Conservation (phyloP, 2,888 invertebrate genomes). For the Volucella zonaria region DNA sequence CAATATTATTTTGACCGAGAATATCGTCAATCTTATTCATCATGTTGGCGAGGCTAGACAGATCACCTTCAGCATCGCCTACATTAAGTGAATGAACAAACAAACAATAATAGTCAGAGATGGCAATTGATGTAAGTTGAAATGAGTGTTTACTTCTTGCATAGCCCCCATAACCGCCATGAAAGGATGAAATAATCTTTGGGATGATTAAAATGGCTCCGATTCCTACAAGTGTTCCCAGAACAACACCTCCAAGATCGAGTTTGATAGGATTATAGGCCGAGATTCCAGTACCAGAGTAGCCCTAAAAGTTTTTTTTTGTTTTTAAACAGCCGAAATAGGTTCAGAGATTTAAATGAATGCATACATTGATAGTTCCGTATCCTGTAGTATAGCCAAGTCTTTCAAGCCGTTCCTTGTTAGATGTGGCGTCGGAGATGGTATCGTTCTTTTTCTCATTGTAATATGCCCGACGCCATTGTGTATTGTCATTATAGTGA, state of each 20-base stretch:
- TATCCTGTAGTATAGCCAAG: conserved; percentile 82
- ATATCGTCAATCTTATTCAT: conserved; percentile 87
- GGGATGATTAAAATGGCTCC: conserved; percentile 91
- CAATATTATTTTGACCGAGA: conserved; percentile 87
- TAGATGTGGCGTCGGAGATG: conserved; percentile 75
- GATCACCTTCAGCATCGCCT: conserved; percentile 85
- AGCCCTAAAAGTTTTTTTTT: conserved; percentile 77
- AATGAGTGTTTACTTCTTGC: conserved; percentile 84
- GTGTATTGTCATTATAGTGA: conserved; percentile 78
- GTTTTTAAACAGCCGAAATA: no score
- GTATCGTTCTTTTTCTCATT: conserved; percentile 79
- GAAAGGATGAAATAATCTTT: conserved; percentile 89
- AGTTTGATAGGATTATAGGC: conserved; percentile 90
- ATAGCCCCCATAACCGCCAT: conserved; percentile 85
- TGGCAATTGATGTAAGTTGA: not conserved
- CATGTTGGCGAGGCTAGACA: conserved; percentile 86
- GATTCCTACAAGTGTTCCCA: conserved; percentile 91
- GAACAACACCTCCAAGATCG: conserved; percentile 90
- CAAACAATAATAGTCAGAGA: not conserved
- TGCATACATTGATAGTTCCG: conserved; percentile 79
- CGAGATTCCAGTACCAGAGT: conserved; percentile 83
- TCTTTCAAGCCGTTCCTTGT: conserved; percentile 81
- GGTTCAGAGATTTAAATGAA: not conserved
- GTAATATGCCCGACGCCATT: conserved; percentile 80
- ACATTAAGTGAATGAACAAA: not conserved